Percentiles rank a stretch among this genome's conserved stretches.
Conservation (phyloP, 2,888 invertebrate species). For the Pachycephus smyrnensis region DNA sequence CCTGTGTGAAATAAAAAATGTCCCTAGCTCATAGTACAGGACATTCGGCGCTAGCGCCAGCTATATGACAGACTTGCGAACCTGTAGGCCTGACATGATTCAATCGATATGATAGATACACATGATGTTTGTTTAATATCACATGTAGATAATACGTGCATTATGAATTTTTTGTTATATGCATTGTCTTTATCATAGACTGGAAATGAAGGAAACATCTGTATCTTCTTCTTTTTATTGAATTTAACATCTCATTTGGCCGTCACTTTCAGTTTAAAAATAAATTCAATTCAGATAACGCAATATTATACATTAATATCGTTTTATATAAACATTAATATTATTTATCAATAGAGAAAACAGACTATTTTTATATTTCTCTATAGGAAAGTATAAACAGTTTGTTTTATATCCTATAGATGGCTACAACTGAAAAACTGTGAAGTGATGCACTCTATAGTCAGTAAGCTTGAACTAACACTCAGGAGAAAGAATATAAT, state of each 20-base stretch:
- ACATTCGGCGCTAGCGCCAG: too few relatives aligned
- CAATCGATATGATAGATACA: too few relatives aligned
- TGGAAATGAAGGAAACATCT: background rate
- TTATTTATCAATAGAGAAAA: background rate
- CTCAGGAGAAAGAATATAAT: background rate
- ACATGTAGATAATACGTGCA: background rate
- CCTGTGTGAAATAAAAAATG: too few relatives aligned
- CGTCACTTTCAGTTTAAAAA: background rate
- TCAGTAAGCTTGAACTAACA: background rate
- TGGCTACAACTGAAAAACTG: background rate
- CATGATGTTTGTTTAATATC: background rate
- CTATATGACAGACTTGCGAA: too few relatives aligned
- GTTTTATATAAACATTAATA: background rate
- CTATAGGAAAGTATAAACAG: background rate
- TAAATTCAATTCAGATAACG: background rate
- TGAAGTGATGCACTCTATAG: background rate
- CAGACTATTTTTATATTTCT: background rate
- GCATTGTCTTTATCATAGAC: background rate
- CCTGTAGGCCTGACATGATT: too few relatives aligned
- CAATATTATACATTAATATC: background rate
- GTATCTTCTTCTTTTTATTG: background rate
- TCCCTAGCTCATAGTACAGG: too few relatives aligned
- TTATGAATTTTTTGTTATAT: background rate
- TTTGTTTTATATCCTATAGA: background rate
- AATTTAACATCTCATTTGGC: background rate